Evolutionary conservation across 2,113 vertebrate genomes (phyloP).

Genomic region (Ovis canadensis): DNA sequence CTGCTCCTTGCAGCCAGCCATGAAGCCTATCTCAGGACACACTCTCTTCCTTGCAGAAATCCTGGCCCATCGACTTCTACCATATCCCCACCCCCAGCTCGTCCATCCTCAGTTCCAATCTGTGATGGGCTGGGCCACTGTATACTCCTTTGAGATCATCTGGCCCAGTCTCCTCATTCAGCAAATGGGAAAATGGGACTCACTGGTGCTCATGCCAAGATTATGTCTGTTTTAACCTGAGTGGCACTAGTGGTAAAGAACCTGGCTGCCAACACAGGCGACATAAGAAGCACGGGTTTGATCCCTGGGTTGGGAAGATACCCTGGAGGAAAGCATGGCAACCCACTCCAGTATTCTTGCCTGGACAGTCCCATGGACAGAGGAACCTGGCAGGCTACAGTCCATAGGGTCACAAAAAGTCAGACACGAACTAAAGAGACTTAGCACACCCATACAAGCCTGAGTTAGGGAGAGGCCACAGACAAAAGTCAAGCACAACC

Average conservation of each 20-base stretch:
- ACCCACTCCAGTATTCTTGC: not conserved
- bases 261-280: not conserved
- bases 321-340: not conserved
- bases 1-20: not conserved
- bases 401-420: not conserved
- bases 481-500: not conserved
- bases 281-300: fast-evolving
- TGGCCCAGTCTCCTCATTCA: not conserved
- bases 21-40: not conserved
- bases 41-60: not conserved
- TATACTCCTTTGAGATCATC: not conserved
- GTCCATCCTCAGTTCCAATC: too few species aligned
- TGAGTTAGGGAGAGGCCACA: not conserved
- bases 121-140: not conserved
- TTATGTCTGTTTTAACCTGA: not conserved
- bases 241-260: not conserved
- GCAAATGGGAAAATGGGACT: not conserved
- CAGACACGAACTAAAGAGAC: not conserved
- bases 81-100: too few species aligned
- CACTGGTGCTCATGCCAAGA: not conserved
- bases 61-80: not conserved
- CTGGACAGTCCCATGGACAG: not conserved
- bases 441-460: not conserved
- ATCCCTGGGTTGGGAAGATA: not conserved
- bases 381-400: not conserved